phyloP scores from a whole-genome alignment of 2,113 vertebrate species.

The Typhlomys cinereus region DNA sequence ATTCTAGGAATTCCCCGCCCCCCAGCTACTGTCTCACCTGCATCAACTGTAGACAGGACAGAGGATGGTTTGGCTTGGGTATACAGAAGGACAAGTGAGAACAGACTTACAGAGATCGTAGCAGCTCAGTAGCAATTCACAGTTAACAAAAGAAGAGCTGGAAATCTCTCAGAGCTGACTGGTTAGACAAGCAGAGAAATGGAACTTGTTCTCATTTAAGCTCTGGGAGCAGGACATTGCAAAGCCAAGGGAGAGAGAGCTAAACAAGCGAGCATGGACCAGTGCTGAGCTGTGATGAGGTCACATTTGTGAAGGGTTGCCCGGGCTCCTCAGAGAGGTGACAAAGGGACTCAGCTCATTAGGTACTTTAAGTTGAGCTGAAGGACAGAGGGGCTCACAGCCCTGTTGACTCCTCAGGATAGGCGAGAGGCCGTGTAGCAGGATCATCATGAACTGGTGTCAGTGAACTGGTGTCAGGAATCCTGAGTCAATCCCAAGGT shows the following conservation, averaged over 20 bases:
- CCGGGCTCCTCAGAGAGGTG: not conserved
- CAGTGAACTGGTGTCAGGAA: not conserved
- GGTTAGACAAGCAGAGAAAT: not conserved
- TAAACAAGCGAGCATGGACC: not conserved
- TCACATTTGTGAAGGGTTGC: not conserved
- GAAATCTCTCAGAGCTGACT: not conserved
- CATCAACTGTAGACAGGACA: not conserved
- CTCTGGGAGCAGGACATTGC: not conserved
- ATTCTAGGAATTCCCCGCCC: not conserved
- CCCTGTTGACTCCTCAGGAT: too few relatives aligned
- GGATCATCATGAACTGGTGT: too few relatives aligned
- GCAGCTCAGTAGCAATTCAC: not conserved
- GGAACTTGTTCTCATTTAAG: not conserved
- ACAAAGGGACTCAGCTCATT: not conserved
- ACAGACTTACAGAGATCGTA: not conserved
- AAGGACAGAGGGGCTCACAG: not conserved
- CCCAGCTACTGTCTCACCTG: not conserved
- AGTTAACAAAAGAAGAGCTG: not conserved
- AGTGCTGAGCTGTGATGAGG: not conserved
- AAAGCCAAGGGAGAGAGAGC: not conserved
- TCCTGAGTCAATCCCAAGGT: not conserved
- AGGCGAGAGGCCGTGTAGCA: not conserved
- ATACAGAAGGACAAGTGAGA: not conserved
- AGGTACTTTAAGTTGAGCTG: not conserved
- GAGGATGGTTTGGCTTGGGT: not conserved